Evolutionary conservation across 2,797 vertebrate species (phyloP), one percentile per base, ranked within the genome.

Genomic region (Pristis pectinata): DNA sequence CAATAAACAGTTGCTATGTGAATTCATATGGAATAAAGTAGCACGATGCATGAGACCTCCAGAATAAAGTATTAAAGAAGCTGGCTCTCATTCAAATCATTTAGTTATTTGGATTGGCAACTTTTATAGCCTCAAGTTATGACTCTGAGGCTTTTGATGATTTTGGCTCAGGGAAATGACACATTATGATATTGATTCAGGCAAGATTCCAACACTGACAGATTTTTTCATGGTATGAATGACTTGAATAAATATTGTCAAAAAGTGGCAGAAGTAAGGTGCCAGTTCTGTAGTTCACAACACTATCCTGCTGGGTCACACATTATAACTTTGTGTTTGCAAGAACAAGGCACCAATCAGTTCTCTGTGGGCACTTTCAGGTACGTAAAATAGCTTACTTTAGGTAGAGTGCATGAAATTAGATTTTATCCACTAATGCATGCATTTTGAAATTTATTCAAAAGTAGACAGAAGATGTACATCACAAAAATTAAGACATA

Each of bases 71-170:
- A 70, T 93, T 93, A 49, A 37, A 72, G 67, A 72, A 74, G 41
- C 53, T 93, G 91, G 64, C 67, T 93, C 67, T 49, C 27, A 13
- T 74, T 30, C 67, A 72, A 72, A 49, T 6, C 41, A 67, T 64
- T 93, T 93, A 41, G 64, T 93, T 74, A 72, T 93, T 93, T 93
- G 67, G 41, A 37, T 93, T 93, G 91, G 91, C 67, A 74, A 72
- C 67, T 34, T 93, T 30, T 72, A 27, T 72, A 93, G 37, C 67
- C 41, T 72, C 61, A 74, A 64, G 61, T 67, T 67, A 61, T n/a
- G 83, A 64, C 59, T 91, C 87, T n/a, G 15, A 91, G 17, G 9
- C 61, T 24, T 92, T 93, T 53, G 67, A 93, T 93, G 91, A 49
- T 49, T 72, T 93, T 93, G 91, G 91, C 91, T 72, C 67, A 93